These are phyloP conservation scores for Oreochromis aureus DNA, from an alignment of 2,113 vertebrate species.

Conservation along the genomic window DNA sequence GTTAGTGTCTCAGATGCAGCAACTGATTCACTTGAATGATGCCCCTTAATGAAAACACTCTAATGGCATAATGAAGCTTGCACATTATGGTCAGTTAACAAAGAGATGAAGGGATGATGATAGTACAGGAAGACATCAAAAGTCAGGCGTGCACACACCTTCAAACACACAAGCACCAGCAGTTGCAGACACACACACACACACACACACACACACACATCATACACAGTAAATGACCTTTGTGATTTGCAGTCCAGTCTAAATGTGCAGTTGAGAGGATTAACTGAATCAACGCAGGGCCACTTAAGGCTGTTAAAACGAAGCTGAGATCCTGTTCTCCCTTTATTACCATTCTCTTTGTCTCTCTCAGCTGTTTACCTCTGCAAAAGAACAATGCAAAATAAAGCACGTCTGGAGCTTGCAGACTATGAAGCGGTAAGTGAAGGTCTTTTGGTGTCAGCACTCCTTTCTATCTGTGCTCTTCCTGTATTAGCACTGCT, in stretches of 20 bases:
- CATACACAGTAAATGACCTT: constrained; percentile 30
- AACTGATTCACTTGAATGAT: constrained; percentile 38
- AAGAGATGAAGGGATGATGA: constrained; percentile 43
- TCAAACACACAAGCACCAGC: background rate
- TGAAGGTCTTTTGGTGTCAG: constrained; percentile 28
- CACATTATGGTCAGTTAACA: constrained; percentile 47
- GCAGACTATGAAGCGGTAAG: constrained; percentile 98
- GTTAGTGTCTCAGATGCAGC: constrained; percentile 6
- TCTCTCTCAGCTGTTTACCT: constrained; percentile 88
- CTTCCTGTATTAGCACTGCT: background rate
- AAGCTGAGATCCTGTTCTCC: constrained; percentile 6
- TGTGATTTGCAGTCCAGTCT: constrained; percentile 42
- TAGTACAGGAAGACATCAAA: constrained; percentile 29
- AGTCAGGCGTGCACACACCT: constrained; percentile 4
- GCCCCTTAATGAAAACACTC: constrained; percentile 49
- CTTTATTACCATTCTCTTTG: background rate
- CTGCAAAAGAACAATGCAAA: constrained; percentile 99
- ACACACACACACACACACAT: background rate
- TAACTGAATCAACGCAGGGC: constrained; percentile 47
- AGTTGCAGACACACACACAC: background rate
- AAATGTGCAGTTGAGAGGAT: constrained; percentile 61
- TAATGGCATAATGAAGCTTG: constrained; percentile 47
- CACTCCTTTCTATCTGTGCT: background rate
- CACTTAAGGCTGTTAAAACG: constrained; percentile 57
- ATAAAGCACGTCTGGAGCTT: constrained; percentile 94